Base-by-base conservation (phyloP, 2,888 invertebrate genomes). In the Xylophagus ater region DNA sequence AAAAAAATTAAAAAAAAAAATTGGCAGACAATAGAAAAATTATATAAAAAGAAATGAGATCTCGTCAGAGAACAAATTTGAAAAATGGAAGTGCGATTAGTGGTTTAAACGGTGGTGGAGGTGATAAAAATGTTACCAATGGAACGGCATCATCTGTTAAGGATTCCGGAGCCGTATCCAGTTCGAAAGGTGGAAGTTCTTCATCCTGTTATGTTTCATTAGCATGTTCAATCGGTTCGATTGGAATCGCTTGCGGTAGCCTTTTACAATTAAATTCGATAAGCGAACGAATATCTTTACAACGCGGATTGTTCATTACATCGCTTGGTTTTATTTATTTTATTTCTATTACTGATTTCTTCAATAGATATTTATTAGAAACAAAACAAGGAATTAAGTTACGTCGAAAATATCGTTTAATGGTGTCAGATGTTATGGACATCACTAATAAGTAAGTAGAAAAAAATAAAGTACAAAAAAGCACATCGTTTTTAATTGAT, bases 381-480 rank as follows among this genome's bases (percentile, higher is more conserved):
- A 79, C 81, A 9, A 62, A 59, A 33, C 59, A 63, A 28, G 81
- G 81, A 14, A 65, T 70, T 19, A 65, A 68, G 32, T 68, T 78
- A 50, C 66, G 76, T 1, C 71, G 72, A 56, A 74, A 74, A 56
- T 79, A 78, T 65, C 71, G 73, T 35, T 70, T 82, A 12, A 73
- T 70, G 54, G 68, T 70, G 50, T 75, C 74, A 8, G 80, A 81
- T 52, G 76, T 81, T 32, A 68, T 77, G 49, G 82, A 82, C 56
- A 79, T 81, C 48, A 79, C 73, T 34, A 82, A 82, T 66, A 82
- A 81, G 82, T 81, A 54, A 68, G 76, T 70, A 44, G 5, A 10
- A n/a, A n/a, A n/a, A n/a, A n/a, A n/a, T n/a, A n/a, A n/a, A n/a
- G n/a, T n/a, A n/a, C n/a, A n/a, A n/a, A n/a, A n/a, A n/a, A n/a